Percentiles rank a stretch among this genome's conserved stretches.
Conservation (phyloP, 2,113 vertebrate genomes). For the Otocyon megalotis region DNA sequence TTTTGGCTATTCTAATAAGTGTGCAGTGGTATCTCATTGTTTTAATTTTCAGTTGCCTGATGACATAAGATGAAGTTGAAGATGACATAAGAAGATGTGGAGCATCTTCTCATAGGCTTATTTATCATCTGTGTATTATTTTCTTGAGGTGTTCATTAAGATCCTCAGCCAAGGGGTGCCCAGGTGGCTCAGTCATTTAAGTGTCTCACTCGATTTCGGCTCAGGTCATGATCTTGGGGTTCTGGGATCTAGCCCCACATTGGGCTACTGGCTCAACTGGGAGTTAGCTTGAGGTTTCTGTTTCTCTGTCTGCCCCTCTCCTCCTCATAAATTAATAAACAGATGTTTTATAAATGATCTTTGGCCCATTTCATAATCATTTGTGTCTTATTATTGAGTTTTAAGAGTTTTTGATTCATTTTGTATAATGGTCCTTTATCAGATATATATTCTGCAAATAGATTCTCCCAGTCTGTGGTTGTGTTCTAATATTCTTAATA, state of each 20-base stretch:
- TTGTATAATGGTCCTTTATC: not conserved
- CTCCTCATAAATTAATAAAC: not conserved
- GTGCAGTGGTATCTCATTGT: not conserved
- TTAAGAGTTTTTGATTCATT: not conserved
- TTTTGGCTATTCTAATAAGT: not conserved
- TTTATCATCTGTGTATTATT: not conserved
- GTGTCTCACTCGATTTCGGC: not conserved
- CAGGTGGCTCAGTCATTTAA: not conserved
- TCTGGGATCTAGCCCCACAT: not conserved
- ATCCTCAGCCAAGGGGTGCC: not conserved
- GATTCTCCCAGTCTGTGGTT: not conserved
- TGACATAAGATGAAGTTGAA: not conserved
- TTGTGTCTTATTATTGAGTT: not conserved
- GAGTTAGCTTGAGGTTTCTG: not conserved
- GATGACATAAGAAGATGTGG: not conserved
- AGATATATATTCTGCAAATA: not conserved
- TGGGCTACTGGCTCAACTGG: not conserved
- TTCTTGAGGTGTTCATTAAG: not conserved
- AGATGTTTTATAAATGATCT: not conserved
- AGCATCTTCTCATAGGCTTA: not conserved
- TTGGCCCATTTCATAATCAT: not conserved
- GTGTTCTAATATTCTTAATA: not conserved
- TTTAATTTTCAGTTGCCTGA: conserved; percentile 9
- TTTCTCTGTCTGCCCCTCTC: not conserved
- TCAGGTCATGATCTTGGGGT: not conserved